These are phyloP conservation scores for Phylloscopus trochiloides DNA, from an alignment of 2,113 vertebrate genomes.

Conservation along the genomic window DNA sequence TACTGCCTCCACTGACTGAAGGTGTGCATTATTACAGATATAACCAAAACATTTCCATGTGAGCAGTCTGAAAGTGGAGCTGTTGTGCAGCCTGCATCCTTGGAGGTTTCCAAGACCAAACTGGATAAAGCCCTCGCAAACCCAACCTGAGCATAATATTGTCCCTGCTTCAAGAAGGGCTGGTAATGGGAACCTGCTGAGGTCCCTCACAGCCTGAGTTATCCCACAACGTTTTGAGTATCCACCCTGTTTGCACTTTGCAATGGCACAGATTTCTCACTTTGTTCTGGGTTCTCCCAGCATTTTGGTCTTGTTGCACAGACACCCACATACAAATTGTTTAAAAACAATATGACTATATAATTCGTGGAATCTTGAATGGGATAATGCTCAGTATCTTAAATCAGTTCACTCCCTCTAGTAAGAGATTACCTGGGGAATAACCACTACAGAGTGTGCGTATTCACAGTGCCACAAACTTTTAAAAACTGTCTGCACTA, in stretches of 20 bases:
- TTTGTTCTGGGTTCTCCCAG: background rate
- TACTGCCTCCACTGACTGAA: background rate
- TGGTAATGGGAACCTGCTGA: background rate
- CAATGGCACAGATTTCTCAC: background rate
- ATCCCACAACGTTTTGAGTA: background rate
- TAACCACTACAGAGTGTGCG: no score
- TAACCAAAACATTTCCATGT: fast-evolving
- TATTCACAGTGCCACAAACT: background rate
- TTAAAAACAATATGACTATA: background rate
- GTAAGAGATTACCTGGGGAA: background rate
- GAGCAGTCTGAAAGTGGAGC: background rate
- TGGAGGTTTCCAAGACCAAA: background rate
- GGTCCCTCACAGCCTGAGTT: background rate
- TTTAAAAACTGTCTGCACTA: background rate
- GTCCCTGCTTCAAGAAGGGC: background rate
- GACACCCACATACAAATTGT: fast-evolving
- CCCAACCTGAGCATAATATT: background rate
- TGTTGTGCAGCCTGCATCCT: background rate
- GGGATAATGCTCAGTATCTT: background rate
- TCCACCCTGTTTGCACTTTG: background rate
- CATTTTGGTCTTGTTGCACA: background rate
- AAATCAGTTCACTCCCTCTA: background rate
- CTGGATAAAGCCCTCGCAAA: background rate
- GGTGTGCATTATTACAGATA: background rate
- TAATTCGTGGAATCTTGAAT: background rate